Base-by-base conservation (phyloP, 2,113 vertebrate genomes). In the Sakesphorus luctuosus region DNA sequence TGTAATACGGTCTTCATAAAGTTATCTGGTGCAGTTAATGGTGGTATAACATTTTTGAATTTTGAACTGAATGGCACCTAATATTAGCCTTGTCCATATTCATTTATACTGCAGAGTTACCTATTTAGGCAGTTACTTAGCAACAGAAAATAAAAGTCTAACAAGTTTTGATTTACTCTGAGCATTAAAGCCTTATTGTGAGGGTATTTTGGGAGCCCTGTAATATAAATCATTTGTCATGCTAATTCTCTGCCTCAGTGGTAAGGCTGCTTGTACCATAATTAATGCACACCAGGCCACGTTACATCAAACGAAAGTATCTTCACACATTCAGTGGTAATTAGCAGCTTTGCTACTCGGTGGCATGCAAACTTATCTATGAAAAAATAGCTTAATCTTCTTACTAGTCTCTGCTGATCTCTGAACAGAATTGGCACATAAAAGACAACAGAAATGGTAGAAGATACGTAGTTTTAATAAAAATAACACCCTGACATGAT, bases 291-390 rank as follows among this genome's bases (percentile, higher is more conserved):
- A 93, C 91, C 83, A 95, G 84, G 91, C 83, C 87, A 87, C 9
- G 63, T 66, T 97, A 92, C 82, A 96, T 93, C 91, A 96, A 98
- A 97, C 92, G 90, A 87, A 97, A 96, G 83, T 94, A 96, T 85
- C 93, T 97, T 96, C 94, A 84, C 77, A 97, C 68, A 94, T 97
- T 95, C 81, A 89, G 78, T 78, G 61, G 94, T 96, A 98, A 97
- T 97, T 97, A 98, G 93, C 89, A 97, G 89, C 68, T 97, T 88
- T 95, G 80, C 81, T 94, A 94, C 90, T 97, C 23, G 7, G 74
- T 92, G 79, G 84, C 90, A 97, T 58, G 62, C 80, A 96, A 96
- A 97, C 74, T 94, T 95, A 93, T 96, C 85, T 93, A 72, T 29
- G 80, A 83, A 97, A 97, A 96, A 95, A 92, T 58, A 78, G 78